A percentile compares a stretch with the other conserved stretches of the same genome.
phyloP scores from a whole-genome alignment of 1,140 invertebrate species.

The Nasonia giraulti region DNA sequence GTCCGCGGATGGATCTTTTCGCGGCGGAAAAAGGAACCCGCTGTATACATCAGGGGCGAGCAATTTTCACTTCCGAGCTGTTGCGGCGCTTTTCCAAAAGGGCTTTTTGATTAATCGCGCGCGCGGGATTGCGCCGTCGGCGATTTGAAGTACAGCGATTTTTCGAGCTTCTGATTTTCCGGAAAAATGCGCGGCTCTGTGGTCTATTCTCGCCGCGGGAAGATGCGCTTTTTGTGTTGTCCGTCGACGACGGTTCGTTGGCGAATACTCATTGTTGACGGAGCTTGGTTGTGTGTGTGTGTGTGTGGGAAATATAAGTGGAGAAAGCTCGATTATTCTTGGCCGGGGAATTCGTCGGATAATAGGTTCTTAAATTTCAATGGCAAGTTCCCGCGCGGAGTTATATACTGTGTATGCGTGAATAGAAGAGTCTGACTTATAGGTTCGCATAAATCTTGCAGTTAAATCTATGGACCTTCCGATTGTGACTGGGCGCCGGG shows the following conservation, averaged over 20 bases:
- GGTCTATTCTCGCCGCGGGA: not conserved
- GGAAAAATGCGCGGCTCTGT: too few species aligned
- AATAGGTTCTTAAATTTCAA: constrained; percentile 19
- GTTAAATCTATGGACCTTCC: constrained; percentile 5
- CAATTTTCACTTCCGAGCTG: not conserved
- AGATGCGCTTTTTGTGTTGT: not conserved
- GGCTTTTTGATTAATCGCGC: constrained; percentile 2
- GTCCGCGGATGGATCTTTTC: not conserved
- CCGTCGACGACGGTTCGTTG: too few species aligned
- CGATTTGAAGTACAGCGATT: too few species aligned
- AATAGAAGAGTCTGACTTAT: constrained; percentile 29
- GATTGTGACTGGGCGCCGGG: constrained; percentile 2
- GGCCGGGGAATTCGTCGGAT: constrained; percentile 1
- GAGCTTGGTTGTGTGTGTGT: not conserved
- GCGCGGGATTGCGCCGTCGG: not conserved
- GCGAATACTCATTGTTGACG: not conserved
- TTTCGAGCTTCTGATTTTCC: too few species aligned
- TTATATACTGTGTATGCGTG: not conserved
- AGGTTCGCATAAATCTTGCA: constrained; percentile 33
- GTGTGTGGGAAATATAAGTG: not conserved
- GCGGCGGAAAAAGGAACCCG: not conserved
- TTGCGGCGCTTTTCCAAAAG: not conserved
- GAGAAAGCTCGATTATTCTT: not conserved
- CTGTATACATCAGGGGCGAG: not conserved
- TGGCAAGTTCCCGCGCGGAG: constrained; percentile 4